A percentile compares a stretch with the other conserved stretches of the same genome.
Evolutionary conservation across 2,113 vertebrate species (phyloP).

Genomic region (Sphaerodactylus townsendi): DNA sequence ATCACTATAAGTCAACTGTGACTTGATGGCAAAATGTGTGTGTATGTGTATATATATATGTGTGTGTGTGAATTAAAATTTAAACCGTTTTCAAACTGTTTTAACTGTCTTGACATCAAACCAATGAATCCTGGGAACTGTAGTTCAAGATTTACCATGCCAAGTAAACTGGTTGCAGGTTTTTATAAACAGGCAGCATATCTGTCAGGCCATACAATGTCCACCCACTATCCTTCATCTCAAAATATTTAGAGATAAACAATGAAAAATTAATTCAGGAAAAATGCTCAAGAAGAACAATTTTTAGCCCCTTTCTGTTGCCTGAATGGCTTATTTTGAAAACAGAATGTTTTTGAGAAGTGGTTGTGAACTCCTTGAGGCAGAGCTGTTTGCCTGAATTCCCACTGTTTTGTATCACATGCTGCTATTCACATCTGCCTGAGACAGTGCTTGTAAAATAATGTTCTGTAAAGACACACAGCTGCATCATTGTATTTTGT

Average conservation of each 20-base stretch:
- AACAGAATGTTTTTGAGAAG: constrained; percentile 10
- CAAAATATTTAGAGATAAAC: not conserved
- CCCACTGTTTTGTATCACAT: constrained; percentile 21
- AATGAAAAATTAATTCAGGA: not conserved
- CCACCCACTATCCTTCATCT: not conserved
- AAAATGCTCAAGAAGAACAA: not conserved
- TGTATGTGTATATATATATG: no score
- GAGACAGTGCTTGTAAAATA: constrained; percentile 1
- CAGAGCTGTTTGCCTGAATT: constrained; percentile 5
- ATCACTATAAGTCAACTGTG: no score
- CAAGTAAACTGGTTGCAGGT: not conserved
- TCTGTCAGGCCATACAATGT: not conserved
- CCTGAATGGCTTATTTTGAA: not conserved
- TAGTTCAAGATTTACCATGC: not conserved
- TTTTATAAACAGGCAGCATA: not conserved
- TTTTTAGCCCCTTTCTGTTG: not conserved
- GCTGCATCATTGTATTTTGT: constrained; percentile 13
- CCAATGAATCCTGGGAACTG: not conserved
- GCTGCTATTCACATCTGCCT: constrained; percentile 22
- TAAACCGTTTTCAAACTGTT: not conserved
- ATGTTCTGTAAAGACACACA: constrained; percentile 22
- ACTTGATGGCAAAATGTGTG: not conserved
- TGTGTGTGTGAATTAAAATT: no score
- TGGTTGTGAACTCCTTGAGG: not conserved
- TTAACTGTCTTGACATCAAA: not conserved